phyloP scores from a whole-genome alignment of 1,140 invertebrate genomes.

The Caligus rogercresseyi region DNA sequence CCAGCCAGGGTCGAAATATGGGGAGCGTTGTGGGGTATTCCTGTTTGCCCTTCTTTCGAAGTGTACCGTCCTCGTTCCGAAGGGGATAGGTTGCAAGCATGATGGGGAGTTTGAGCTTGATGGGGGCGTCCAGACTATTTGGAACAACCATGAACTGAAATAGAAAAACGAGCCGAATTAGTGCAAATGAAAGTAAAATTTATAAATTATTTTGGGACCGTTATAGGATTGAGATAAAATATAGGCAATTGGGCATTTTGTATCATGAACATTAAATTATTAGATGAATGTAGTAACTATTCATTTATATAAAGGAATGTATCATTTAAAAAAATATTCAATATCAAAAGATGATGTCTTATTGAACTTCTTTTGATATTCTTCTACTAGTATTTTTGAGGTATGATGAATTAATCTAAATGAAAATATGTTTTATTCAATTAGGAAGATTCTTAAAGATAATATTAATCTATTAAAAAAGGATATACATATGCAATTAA shows the following conservation, averaged over 20 bases:
- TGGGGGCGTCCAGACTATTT: slow-evolving; percentile 73
- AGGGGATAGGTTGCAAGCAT: slow-evolving; percentile 83
- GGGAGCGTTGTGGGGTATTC: slow-evolving; percentile 79
- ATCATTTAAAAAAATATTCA: too few species aligned
- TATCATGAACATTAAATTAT: neutral
- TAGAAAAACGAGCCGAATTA: slow-evolving; percentile 20
- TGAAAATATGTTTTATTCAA: too few species aligned
- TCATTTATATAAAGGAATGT: neutral
- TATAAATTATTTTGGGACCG: neutral
- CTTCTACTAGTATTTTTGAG: too few species aligned
- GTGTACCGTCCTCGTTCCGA: slow-evolving; percentile 34
- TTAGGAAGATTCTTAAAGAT: too few species aligned
- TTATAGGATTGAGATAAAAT: neutral
- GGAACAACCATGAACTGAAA: slow-evolving; percentile 73
- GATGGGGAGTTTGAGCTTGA: slow-evolving; percentile 78
- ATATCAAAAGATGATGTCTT: too few species aligned
- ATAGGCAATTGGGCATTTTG: neutral
- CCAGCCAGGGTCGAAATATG: slow-evolving; percentile 73
- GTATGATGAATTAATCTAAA: too few species aligned
- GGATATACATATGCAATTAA: too few species aligned
- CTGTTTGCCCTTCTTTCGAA: slow-evolving; percentile 44
- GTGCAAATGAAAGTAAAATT: neutral
- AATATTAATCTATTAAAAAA: too few species aligned
- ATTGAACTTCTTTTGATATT: too few species aligned
- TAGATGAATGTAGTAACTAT: neutral